These are phyloP conservation scores for Chondrosia reniformis DNA, from an alignment of 37 sponge, comb jelly and placozoan genomes.

Conservation along the genomic window DNA sequence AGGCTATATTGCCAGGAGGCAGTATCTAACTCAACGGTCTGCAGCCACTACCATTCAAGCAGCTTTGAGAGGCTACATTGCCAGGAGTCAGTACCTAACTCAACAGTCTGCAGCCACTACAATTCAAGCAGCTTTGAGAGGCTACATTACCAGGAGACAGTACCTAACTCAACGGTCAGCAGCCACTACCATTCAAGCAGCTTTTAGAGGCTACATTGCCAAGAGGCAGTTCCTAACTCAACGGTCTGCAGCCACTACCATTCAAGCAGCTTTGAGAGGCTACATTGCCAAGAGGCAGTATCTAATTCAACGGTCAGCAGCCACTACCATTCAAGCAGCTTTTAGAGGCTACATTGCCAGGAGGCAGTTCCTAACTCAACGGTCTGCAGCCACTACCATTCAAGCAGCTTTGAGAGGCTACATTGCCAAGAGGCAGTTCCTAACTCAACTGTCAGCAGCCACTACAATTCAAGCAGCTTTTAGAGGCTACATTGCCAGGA, in stretches of 20 bases:
- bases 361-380: neutral
- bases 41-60: conserved; percentile 48
- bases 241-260: conserved; percentile 26
- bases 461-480: conserved; percentile 11
- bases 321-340: conserved; percentile 33
- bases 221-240: neutral
- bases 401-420: conserved; percentile 29
- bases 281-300: conserved; percentile 8
- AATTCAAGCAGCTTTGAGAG: conserved; percentile 29
- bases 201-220: conserved; percentile 14
- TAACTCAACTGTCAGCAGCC: neutral
- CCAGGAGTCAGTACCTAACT: neutral
- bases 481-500: neutral
- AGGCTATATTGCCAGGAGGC: conserved; percentile 11
- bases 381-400: conserved; percentile 8
- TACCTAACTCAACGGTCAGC: neutral
- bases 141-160: conserved; percentile 18
- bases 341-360: conserved; percentile 21
- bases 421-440: neutral
- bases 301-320: conserved; percentile 1
- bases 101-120: conserved; percentile 27
- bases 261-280: conserved; percentile 29
- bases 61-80: conserved; percentile 12
- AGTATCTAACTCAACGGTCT: neutral
- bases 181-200: conserved; percentile 37